Percentiles rank a stretch among this genome's conserved stretches.
phyloP scores from a whole-genome alignment of 2,113 vertebrate species.

The Rhombomys opimus region DNA sequence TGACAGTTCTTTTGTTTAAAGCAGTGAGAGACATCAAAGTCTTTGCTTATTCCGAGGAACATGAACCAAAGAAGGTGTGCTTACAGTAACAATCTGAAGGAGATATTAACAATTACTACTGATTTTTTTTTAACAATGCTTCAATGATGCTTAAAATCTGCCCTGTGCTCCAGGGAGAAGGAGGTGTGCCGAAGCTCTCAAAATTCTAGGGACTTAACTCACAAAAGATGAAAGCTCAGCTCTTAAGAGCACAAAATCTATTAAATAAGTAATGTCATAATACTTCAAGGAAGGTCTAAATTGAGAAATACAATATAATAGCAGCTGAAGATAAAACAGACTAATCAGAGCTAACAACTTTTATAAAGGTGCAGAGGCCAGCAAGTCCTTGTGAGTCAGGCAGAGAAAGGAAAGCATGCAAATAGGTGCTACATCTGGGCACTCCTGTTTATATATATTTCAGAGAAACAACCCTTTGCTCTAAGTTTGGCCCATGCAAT shows the following conservation, averaged over 20 bases:
- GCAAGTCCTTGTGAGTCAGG: not conserved
- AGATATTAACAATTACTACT: not conserved
- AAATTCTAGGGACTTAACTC: not conserved
- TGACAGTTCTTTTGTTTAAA: not conserved
- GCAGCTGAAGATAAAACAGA: not conserved
- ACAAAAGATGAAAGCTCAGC: not conserved
- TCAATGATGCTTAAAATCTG: not conserved
- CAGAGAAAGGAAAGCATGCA: not conserved
- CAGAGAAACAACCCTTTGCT: not conserved
- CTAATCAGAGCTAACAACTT: not conserved
- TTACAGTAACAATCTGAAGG: not conserved
- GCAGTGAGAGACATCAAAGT: not conserved
- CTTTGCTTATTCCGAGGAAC: not conserved
- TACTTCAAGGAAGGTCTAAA: not conserved
- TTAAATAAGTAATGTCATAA: not conserved
- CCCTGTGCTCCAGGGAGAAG: not conserved
- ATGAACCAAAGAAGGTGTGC: not conserved
- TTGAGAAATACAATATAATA: not conserved
- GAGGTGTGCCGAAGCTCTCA: not conserved
- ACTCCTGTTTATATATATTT: not conserved
- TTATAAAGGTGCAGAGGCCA: not conserved
- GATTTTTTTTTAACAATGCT: not conserved
- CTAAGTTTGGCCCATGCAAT: not conserved
- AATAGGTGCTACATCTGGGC: not conserved
- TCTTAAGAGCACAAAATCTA: not conserved